Percentiles rank a stretch among this genome's conserved stretches.
phyloP scores from a whole-genome alignment of 2,888 invertebrate species.

The Cosmia trapezina region DNA sequence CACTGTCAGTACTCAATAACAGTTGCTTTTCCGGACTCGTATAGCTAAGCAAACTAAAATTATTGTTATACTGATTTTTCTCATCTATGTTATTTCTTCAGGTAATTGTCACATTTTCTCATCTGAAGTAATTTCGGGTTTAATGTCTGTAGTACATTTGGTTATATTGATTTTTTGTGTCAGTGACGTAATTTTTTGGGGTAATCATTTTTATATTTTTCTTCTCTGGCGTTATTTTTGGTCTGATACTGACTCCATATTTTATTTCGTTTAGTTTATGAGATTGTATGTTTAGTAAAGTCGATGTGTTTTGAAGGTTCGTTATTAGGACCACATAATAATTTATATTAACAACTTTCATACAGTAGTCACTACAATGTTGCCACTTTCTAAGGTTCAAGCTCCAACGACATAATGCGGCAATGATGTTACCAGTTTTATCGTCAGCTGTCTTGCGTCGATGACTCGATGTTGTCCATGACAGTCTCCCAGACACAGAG shows the following conservation, averaged over 20 bases:
- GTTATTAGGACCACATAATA: conserved; percentile 70
- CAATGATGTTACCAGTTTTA: conserved; percentile 56
- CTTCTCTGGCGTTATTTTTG: conserved; percentile 16
- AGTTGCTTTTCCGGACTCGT: conserved; percentile 9
- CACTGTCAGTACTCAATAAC: conserved; percentile 9
- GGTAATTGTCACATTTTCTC: conserved; percentile 18
- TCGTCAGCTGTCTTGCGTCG: conserved; percentile 66
- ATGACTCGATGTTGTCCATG: conserved; percentile 63
- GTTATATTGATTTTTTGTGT: not conserved
- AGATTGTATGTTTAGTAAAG: conserved; percentile 62
- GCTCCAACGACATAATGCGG: conserved; percentile 54
- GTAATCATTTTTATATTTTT: conserved; percentile 17
- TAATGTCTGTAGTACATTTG: conserved; percentile 10
- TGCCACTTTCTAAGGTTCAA: not conserved
- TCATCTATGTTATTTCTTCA: not conserved
- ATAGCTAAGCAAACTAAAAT: not conserved
- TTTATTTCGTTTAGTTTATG: conserved; percentile 67
- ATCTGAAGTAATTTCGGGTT: conserved; percentile 24
- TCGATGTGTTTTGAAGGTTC: conserved; percentile 67
- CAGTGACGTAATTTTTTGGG: not conserved
- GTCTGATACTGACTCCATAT: conserved; percentile 53
- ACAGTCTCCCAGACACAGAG: conserved; percentile 60
- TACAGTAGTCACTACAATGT: conserved; percentile 50
- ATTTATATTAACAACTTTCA: conserved; percentile 42
- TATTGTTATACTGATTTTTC: not conserved